Conservation (phyloP, 2,888 invertebrate species). For the Brachyopa scutellaris region DNA sequence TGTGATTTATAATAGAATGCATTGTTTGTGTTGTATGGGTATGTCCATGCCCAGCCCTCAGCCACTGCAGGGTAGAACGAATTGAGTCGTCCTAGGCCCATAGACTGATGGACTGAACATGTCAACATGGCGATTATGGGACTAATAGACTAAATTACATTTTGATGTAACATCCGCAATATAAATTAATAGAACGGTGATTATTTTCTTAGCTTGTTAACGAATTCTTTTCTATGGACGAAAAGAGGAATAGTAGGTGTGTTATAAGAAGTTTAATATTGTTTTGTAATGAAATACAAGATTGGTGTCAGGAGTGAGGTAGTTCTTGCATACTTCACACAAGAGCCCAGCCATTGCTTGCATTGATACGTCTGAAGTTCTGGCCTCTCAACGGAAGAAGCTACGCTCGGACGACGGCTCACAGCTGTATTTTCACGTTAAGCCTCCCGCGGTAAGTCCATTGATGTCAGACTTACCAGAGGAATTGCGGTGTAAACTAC, state of each 20-base stretch:
- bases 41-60: conserved; percentile 25
- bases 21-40: conserved; percentile 25
- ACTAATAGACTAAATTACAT: conserved; percentile 22
- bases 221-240: no score
- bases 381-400: no score
- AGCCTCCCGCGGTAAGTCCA: neutral
- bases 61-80: neutral
- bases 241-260: no score
- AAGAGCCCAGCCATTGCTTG: no score
- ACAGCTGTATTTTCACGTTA: conserved; percentile 23
- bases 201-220: no score
- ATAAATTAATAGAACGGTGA: no score
- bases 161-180: neutral
- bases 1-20: conserved; percentile 23
- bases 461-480: conserved; percentile 17
- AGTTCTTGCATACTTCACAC: no score
- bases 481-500: conserved; percentile 3
- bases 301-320: no score
- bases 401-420: conserved; percentile 15
- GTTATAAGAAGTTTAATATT: no score
- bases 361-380: no score
- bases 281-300: no score
- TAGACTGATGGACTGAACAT: conserved; percentile 7
- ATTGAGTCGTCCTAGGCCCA: neutral
- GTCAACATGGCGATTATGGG: conserved; percentile 51